Conservation (phyloP, 2,113 vertebrate genomes). For the Lasiurus borealis region DNA sequence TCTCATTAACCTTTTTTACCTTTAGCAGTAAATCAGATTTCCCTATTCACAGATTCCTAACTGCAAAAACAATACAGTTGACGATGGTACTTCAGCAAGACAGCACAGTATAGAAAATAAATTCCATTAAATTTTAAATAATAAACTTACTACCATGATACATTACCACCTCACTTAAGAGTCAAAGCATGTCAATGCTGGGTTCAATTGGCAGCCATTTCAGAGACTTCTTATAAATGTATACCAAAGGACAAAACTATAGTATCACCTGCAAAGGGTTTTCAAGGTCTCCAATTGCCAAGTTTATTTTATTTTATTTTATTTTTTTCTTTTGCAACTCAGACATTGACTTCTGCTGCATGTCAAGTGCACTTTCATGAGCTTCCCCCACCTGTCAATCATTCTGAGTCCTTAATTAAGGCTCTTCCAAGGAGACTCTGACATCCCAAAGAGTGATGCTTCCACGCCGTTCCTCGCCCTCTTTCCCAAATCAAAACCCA, state of each 20-base stretch:
- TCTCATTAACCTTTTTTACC: background rate
- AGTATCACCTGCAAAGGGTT: constrained; percentile 60
- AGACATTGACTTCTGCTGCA: constrained; percentile 54
- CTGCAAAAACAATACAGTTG: constrained; percentile 25
- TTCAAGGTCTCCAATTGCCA: constrained; percentile 61
- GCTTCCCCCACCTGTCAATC: constrained; percentile 73
- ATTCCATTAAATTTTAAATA: constrained; percentile 43
- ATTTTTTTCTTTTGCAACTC: constrained; percentile 23
- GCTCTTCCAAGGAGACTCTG: constrained; percentile 73
- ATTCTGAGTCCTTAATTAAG: constrained; percentile 76
- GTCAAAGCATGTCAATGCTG: background rate
- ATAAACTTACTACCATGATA: constrained; percentile 35
- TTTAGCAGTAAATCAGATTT: constrained; percentile 26
- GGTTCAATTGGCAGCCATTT: background rate
- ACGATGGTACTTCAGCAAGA: constrained; percentile 17
- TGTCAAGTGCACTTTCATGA: constrained; percentile 35
- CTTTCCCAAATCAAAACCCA: constrained; percentile 60
- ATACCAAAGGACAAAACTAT: constrained; percentile 67
- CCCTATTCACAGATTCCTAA: constrained; percentile 47
- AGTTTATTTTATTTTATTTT: background rate
- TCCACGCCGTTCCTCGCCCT: background rate
- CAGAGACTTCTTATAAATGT: constrained; percentile 31
- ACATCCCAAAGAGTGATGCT: constrained; percentile 62
- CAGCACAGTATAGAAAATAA: constrained; percentile 3
- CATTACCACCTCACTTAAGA: constrained; percentile 8